These are phyloP conservation scores for Paramisgurnus dabryanus DNA, from an alignment of 2,113 vertebrate species.

Conservation along the genomic window DNA sequence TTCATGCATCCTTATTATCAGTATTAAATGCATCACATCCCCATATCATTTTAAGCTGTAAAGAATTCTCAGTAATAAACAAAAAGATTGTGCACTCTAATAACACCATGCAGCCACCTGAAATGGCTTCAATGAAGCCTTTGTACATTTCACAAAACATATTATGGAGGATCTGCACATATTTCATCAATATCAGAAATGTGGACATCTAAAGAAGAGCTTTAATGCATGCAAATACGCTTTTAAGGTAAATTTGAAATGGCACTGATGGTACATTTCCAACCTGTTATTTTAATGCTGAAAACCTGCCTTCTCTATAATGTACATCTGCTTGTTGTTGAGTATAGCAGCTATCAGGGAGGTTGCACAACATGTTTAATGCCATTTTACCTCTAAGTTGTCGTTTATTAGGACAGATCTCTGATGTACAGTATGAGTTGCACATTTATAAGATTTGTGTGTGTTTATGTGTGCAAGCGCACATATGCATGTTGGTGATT, in stretches of 20 bases:
- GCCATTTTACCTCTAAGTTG: background rate
- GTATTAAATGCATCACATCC: background rate
- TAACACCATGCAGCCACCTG: background rate
- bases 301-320: no score
- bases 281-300: no score
- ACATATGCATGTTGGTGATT: background rate
- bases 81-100: constrained; percentile 1
- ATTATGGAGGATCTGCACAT: background rate
- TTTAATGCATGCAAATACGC: no score
- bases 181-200: no score
- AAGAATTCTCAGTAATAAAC: constrained; percentile 14
- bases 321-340: no score
- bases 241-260: no score
- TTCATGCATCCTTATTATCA: background rate
- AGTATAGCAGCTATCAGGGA: no score
- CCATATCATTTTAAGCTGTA: constrained; percentile 1
- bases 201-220: no score
- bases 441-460: background rate
- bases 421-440: background rate
- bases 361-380: no score
- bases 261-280: no score
- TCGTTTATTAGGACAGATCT: background rate
- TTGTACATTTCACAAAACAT: background rate
- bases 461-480: background rate
- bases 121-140: background rate